Evolutionary conservation across 2,113 vertebrate genomes (phyloP).

Genomic region (Epinephelus cyanopodus): DNA sequence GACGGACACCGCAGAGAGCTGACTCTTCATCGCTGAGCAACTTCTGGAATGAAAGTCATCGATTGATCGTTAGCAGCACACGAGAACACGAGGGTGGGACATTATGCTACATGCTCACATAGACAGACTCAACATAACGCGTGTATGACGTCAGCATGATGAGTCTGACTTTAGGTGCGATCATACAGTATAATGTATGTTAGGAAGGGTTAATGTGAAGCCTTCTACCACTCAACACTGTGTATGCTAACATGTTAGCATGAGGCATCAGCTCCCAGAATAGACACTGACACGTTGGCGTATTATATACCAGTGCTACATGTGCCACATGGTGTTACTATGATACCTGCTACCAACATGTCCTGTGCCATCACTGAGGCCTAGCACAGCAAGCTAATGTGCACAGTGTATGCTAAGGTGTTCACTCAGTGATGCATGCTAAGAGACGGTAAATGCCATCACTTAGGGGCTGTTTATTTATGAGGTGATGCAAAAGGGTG

Average conservation of each 20-base stretch:
- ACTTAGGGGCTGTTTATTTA: no score
- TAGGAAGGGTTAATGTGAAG: not conserved
- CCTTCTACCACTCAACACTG: not conserved
- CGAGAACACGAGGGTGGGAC: not conserved
- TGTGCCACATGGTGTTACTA: no score
- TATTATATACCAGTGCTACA: not conserved
- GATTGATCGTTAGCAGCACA: not conserved
- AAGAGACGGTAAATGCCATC: no score
- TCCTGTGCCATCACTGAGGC: no score
- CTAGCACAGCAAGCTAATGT: no score
- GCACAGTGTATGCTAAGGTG: not conserved
- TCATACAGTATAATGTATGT: not conserved
- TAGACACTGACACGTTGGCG: not conserved
- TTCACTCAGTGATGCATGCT: not conserved
- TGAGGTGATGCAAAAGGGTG: no score
- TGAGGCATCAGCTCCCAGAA: not conserved
- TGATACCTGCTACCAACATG: no score
- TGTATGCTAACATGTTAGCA: not conserved
- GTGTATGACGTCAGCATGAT: no score
- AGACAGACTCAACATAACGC: not conserved
- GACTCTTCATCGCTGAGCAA: constrained; percentile 8
- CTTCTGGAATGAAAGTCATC: constrained; percentile 2
- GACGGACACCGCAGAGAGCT: constrained; percentile 1
- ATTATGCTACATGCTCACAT: not conserved
- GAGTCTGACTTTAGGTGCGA: not conserved